Evolutionary conservation across 2,797 vertebrate species (phyloP).

Genomic region (Tangara arthus): DNA sequence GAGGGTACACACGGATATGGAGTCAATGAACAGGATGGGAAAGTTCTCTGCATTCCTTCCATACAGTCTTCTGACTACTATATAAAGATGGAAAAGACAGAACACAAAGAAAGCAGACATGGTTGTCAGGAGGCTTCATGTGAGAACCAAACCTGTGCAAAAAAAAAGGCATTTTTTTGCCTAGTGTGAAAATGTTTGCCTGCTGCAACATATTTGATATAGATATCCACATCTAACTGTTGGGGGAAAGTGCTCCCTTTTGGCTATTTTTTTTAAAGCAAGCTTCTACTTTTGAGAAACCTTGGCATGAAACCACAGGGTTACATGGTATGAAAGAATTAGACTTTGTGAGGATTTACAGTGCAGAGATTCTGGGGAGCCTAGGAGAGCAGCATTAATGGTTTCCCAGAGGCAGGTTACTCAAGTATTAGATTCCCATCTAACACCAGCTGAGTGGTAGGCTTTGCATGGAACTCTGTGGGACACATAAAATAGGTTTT

Average conservation of each 20-base stretch:
- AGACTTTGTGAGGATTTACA: background rate
- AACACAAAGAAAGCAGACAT: background rate
- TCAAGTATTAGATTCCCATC: background rate
- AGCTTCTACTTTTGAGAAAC: background rate
- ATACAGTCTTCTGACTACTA: background rate
- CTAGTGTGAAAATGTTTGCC: background rate
- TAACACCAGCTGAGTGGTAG: background rate
- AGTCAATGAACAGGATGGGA: background rate
- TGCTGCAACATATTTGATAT: background rate
- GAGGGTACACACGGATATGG: accelerated
- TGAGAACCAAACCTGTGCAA: background rate
- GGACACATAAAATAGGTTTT: accelerated
- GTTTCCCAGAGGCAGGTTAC: background rate
- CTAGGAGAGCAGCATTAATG: background rate
- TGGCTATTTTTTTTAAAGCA: background rate
- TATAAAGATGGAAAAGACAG: background rate
- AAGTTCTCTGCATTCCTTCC: background rate
- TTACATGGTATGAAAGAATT: background rate
- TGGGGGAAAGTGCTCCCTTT: background rate
- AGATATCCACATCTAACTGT: background rate
- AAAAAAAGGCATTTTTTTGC: background rate
- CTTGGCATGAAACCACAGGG: background rate
- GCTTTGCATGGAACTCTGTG: background rate
- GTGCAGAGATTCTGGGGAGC: background rate
- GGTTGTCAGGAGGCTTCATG: background rate